Conservation (phyloP, 2,797 vertebrate genomes). For the Pachyuromys duprasi region DNA sequence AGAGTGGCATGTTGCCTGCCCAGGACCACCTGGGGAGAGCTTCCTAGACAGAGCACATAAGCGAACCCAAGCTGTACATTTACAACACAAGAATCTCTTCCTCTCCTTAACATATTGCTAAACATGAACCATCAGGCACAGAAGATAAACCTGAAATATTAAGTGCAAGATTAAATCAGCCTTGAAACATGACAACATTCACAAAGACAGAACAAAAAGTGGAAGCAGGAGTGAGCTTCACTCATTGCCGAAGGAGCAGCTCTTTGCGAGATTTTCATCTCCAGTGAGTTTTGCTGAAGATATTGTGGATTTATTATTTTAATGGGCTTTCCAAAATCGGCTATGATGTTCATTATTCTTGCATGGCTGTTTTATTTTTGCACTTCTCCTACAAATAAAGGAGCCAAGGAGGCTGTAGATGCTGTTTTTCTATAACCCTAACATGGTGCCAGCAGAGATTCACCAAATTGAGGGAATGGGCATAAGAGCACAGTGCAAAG, state of each 20-base stretch:
- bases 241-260: slow-evolving; percentile 6
- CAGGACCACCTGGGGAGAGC: neutral
- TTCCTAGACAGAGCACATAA: neutral
- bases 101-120: neutral
- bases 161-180: slow-evolving; percentile 25
- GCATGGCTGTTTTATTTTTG: slow-evolving; percentile 47
- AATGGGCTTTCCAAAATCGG: slow-evolving; percentile 61
- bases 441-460: neutral
- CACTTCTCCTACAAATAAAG: slow-evolving; percentile 52
- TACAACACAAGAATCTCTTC: neutral
- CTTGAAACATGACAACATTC: slow-evolving; percentile 22
- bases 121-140: slow-evolving; percentile 9
- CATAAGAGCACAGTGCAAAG: neutral
- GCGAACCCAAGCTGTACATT: neutral
- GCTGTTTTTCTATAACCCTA: neutral
- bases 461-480: neutral
- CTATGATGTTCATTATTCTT: slow-evolving; percentile 51
- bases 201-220: neutral
- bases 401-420: neutral
- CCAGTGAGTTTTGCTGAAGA: slow-evolving; percentile 39
- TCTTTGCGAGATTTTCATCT: slow-evolving; percentile 7
- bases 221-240: neutral
- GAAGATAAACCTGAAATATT: slow-evolving; percentile 39
- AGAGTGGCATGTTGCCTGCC: neutral
- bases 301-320: slow-evolving; percentile 56